Evolutionary conservation across 2,888 invertebrate species (phyloP).

Genomic region (Pediacus dermestoides): DNA sequence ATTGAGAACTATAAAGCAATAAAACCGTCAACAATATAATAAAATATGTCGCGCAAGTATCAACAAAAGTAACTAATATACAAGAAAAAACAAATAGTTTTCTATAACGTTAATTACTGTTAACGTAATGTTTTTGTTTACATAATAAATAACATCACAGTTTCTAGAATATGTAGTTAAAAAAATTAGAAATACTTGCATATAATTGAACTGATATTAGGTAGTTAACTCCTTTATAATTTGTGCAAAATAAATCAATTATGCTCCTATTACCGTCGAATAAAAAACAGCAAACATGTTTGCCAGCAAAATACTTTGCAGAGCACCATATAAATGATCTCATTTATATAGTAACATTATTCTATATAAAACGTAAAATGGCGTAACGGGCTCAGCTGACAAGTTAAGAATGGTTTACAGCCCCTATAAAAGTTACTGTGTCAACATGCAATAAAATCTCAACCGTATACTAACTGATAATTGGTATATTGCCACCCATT

Average conservation of each 20-base stretch:
- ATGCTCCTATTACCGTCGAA: no score
- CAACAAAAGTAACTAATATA: no score
- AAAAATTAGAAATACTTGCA: no score
- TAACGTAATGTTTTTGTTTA: conserved; percentile 7
- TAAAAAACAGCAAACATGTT: no score
- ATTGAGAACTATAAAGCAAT: no score
- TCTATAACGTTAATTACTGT: not conserved
- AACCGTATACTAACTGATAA: conserved; percentile 14
- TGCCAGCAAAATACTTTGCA: not conserved
- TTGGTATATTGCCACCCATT: conserved; percentile 23
- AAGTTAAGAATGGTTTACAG: conserved; percentile 24
- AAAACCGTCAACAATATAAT: no score
- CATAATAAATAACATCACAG: conserved; percentile 4
- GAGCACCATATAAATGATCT: not conserved
- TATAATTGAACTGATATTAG: no score
- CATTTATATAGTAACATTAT: conserved; percentile 5
- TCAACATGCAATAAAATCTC: conserved; percentile 27
- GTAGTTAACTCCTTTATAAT: no score
- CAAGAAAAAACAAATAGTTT: no score
- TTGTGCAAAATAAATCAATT: no score
- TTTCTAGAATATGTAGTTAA: no score
- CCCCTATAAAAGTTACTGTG: conserved; percentile 23
- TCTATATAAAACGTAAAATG: conserved; percentile 15
- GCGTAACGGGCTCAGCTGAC: conserved; percentile 19
- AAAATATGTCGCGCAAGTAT: no score